Conservation (phyloP, 2,888 invertebrate species). For the Agrochola lota region DNA sequence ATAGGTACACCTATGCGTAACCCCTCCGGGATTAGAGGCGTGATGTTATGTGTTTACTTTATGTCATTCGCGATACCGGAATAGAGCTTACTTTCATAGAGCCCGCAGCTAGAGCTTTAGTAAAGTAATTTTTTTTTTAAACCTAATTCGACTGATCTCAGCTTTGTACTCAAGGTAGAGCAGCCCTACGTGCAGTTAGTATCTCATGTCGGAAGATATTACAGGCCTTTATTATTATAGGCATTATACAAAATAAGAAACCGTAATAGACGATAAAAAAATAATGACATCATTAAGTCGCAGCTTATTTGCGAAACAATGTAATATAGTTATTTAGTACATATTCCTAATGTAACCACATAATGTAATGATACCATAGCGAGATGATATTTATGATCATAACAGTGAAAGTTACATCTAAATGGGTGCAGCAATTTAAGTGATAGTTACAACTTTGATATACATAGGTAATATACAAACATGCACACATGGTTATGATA, state of each 20-base stretch:
- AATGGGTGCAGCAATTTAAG: slow-evolving; percentile 42
- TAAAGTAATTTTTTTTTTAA: neutral
- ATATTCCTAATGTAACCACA: slow-evolving; percentile 48
- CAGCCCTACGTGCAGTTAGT: neutral
- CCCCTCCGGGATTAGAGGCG: too few species aligned
- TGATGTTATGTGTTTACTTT: neutral
- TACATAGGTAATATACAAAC: neutral
- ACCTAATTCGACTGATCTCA: too few species aligned
- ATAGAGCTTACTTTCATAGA: neutral
- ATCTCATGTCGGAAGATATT: slow-evolving; percentile 2
- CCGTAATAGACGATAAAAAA: slow-evolving; percentile 15
- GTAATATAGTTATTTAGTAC: slow-evolving; percentile 27
- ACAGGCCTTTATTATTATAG: neutral
- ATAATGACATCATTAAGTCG: slow-evolving; percentile 44
- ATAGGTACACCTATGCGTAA: too few species aligned
- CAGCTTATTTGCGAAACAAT: slow-evolving; percentile 41
- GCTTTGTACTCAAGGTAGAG: too few species aligned
- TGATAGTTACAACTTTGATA: slow-evolving; percentile 25
- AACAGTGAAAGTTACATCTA: slow-evolving; percentile 56
- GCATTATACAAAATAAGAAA: slow-evolving; percentile 13
- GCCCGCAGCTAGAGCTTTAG: neutral
- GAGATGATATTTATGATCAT: slow-evolving; percentile 34
- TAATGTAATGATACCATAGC: slow-evolving; percentile 50
- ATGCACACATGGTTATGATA: neutral
- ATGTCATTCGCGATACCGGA: neutral